Base-by-base conservation (phyloP, 1,140 invertebrate species). In the Ctenoplectra terminalis region DNA sequence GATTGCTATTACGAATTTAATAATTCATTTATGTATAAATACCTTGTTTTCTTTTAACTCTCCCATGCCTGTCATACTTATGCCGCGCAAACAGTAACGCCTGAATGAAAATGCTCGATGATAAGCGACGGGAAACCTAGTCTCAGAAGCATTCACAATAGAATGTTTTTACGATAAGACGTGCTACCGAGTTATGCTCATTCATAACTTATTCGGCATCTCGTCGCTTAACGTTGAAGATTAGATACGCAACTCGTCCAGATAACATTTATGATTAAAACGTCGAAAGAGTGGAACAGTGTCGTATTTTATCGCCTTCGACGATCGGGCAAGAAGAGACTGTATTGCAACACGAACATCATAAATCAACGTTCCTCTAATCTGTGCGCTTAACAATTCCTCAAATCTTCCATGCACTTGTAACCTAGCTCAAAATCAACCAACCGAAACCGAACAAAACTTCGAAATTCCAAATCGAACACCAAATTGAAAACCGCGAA, bases 191-290 rank as follows among this genome's bases (percentile, higher is more conserved):
- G 61, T 43, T 70, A 61, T 63, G 56, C 48, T 70, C 76, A 79
- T 70, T 79, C 76, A 79, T 56, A 70, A 70, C 54, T 29, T 61
- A 70, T 70, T 79, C 63, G 66, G 66, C 64, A 50, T 48, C 20
- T 15, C 52, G 17, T 26, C 15, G 76, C 29, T 17, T 48, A 50
- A 61, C 26, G 31, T 9, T n/a, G 4, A 34, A 79, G 76, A 79
- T 79, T 79, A 79, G 76, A 79, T 79, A 79, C 64, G 75, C 20
- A 20, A 11, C 43, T 1, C 64, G 43, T 37, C 26, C 40, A 34
- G 60, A 56, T 66, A 61, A 78, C 9, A 26, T 40, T 61, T 69
- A 7, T 17, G 50, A 56, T 54, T 48, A 23, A 56, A 26, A n/a
- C 26, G 29, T 71, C n/a, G 48, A 48, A 60, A 50, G 50, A 56